phyloP scores from a whole-genome alignment of 2,888 invertebrate species.

The Platerodrilus igneus region DNA sequence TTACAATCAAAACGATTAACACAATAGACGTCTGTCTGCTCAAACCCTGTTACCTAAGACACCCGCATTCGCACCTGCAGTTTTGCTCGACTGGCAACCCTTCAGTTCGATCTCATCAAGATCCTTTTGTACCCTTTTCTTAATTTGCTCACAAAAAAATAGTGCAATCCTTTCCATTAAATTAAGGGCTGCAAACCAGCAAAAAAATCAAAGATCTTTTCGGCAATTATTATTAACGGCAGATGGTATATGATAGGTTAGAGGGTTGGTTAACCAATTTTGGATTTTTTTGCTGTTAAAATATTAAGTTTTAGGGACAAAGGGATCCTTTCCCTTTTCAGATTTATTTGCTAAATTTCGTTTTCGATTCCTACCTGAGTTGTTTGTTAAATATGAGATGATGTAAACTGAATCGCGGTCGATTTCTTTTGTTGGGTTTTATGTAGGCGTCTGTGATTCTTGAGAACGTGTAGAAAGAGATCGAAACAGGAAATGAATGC shows the following conservation, averaged over 20 bases:
- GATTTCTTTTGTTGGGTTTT: no score
- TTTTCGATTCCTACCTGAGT: constrained; percentile 17
- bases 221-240: constrained; percentile 21
- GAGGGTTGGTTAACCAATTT: constrained; percentile 18
- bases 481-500: no score
- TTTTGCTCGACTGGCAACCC: constrained; percentile 32
- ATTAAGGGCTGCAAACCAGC: constrained; percentile 21
- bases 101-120: no score
- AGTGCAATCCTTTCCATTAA: constrained; percentile 25
- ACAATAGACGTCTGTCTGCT: no score
- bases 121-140: constrained; percentile 17
- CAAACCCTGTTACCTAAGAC: constrained; percentile 36
- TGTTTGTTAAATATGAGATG: no score
- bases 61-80: constrained; percentile 36
- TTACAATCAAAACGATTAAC: no score
- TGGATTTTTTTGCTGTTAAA: constrained; percentile 17
- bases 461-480: no score
- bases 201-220: constrained; percentile 21
- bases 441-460: no score
- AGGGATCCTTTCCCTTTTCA: constrained; percentile 19
- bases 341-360: constrained; percentile 23
- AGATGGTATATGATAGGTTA: constrained; percentile 27
- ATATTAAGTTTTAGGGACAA: constrained; percentile 13
- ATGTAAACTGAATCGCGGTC: no score
- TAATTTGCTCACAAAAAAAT: constrained; percentile 11